Conservation (phyloP, 2,797 vertebrate genomes). For the Hirundo rustica region DNA sequence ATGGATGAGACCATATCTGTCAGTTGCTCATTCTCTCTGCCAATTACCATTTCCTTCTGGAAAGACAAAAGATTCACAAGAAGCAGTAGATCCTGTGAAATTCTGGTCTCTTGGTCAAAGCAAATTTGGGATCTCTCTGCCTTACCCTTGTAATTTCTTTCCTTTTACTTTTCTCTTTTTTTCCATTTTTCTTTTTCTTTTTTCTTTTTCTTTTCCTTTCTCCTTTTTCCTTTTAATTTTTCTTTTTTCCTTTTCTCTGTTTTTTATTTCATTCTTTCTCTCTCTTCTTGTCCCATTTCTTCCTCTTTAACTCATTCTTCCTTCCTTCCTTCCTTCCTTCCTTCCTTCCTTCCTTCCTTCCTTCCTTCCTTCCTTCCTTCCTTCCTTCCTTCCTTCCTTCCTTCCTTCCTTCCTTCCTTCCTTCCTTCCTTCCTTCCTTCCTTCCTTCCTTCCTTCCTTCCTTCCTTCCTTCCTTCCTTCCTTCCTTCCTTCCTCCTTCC, state of each 20-base stretch:
- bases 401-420: not conserved
- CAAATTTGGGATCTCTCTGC: not conserved
- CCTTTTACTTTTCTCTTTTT: not conserved
- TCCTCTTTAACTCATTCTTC: no score
- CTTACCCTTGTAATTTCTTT: not conserved
- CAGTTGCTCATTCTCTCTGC: not conserved
- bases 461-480: no score
- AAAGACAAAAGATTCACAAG: not conserved
- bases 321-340: no score
- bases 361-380: not conserved
- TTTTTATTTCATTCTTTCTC: no score
- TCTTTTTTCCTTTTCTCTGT: not conserved
- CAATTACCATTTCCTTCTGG: not conserved
- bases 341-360: not conserved
- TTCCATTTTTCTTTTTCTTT: rapidly evolving
- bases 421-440: no score
- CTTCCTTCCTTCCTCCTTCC: not conserved
- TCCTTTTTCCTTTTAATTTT: no score
- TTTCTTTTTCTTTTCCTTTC: rapidly evolving
- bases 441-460: no score
- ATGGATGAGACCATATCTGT: not conserved
- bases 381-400: not conserved
- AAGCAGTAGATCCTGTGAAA: not conserved
- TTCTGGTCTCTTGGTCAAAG: not conserved
- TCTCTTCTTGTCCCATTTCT: no score